A percentile compares a stretch with the other conserved stretches of the same genome.
These are phyloP conservation scores for Turnix velox DNA, from an alignment of 2,113 vertebrate species.

Conservation along the genomic window DNA sequence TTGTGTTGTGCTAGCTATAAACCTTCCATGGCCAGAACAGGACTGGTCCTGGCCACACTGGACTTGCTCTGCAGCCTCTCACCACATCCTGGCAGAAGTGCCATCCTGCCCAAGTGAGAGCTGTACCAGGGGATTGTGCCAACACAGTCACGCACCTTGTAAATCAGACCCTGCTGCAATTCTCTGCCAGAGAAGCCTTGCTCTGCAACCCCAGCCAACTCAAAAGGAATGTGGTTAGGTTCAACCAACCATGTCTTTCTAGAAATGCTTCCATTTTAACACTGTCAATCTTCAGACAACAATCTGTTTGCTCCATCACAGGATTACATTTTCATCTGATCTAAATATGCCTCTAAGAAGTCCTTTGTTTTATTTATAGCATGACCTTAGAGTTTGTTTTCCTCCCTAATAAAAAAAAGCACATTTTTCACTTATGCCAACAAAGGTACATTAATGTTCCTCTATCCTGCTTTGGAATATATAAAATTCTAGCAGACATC, in stretches of 20 bases:
- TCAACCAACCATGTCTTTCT: background rate
- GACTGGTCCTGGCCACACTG: background rate
- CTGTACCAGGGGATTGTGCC: background rate
- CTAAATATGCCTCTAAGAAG: background rate
- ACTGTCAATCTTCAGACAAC: background rate
- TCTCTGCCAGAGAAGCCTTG: background rate
- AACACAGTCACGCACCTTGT: background rate
- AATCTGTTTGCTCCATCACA: background rate
- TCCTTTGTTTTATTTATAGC: background rate
- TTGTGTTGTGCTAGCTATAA: background rate
- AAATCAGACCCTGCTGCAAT: background rate
- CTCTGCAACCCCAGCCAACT: background rate
- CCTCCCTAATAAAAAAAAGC: background rate
- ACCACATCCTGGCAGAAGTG: background rate
- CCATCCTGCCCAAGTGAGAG: rapidly evolving
- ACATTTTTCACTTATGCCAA: background rate
- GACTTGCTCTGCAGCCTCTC: background rate
- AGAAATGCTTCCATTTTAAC: background rate
- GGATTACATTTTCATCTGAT: background rate
- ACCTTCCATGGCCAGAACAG: background rate
- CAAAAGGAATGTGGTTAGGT: background rate
- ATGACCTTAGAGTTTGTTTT: background rate
- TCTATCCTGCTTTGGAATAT: background rate
- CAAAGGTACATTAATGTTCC: background rate
- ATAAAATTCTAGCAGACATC: background rate